Evolutionary conservation across 2,888 invertebrate genomes (phyloP), one percentile per base, ranked within the genome.

Genomic region (Siphonodentalium dalli): DNA sequence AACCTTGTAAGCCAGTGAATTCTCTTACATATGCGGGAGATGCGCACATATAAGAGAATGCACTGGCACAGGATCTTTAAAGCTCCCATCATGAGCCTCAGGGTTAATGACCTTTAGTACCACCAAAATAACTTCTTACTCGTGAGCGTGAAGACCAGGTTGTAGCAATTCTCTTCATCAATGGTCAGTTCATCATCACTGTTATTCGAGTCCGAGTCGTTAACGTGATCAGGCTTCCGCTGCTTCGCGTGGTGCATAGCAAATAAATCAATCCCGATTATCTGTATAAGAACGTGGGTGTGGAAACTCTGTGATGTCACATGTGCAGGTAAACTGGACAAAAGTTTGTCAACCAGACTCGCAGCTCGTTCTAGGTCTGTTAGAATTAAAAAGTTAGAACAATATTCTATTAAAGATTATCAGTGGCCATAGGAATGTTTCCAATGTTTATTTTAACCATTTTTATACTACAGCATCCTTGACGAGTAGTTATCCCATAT

Each of bases 291-390:
- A 65, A 89, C 88, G 83, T 89, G 88, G 1, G 88, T 86, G 41
- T 88, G 88, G 65, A 92, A 89, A 72, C 89, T 88, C 72, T 90
- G 89, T 0, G 91, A 90, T 0, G 90, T 90, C 8, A 91, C 87
- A 51, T 91, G 86, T 0, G 90, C 87, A 0, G 90, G 89, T 62
- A 92, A 83, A 29, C 89, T 88, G 1, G 88, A 85, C 53, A 88
- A 88, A 26, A 92, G 84, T 23, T 87, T 85, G 61, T 87, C 86
- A 31, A 88, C 87, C 47, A 89, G 83, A 3, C 84, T 79, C 15
- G 85, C 83, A 0, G 90, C 89, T 48, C 86, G 83, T 28, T 86
- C 85, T 53, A 89, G 77, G 71, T 87, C 87, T 46, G 60, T 21
- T 35, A 46, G 1, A 34, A 13, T 15, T 3, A n/a, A 40, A 28